Evolutionary conservation across 2,888 invertebrate genomes (phyloP).

Genomic region (Ashinkailepas kermadecensis): DNA sequence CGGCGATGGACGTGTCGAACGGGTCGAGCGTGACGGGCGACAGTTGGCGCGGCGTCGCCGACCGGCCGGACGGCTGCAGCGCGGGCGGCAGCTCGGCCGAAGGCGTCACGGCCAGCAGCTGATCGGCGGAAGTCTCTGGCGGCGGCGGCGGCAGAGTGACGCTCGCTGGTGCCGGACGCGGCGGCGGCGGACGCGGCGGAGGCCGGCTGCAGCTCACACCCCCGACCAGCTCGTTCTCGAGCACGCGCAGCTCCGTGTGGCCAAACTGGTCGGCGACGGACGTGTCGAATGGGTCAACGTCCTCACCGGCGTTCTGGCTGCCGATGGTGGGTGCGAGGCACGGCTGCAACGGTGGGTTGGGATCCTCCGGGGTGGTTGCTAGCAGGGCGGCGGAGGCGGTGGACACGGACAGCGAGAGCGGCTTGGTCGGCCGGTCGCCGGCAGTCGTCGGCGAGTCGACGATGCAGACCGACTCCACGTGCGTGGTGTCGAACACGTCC

Average conservation of each 20-base stretch:
- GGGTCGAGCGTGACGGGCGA: conserved; percentile 27
- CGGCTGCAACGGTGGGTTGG: conserved; percentile 1
- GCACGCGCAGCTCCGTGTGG: conserved; percentile 41
- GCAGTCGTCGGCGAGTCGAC: neutral
- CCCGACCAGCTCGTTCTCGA: conserved; percentile 62
- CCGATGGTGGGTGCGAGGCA: neutral
- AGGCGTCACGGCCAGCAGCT: conserved; percentile 19
- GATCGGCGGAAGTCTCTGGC: neutral
- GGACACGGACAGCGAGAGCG: neutral
- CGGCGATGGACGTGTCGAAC: conserved; percentile 34
- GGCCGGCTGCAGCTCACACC: neutral
- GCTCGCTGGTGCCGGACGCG: neutral
- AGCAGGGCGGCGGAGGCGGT: neutral
- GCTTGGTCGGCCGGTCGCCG: neutral
- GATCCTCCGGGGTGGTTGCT: neutral
- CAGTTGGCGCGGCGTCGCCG: neutral
- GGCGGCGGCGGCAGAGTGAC: neutral
- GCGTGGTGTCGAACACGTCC: neutral
- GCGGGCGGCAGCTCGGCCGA: conserved; percentile 27
- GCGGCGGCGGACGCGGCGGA: neutral
- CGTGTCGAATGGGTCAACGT: conserved; percentile 34
- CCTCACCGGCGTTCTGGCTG: conserved; percentile 27
- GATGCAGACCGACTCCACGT: neutral
- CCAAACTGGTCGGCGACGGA: conserved; percentile 33
- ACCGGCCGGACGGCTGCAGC: conserved; percentile 29